Evolutionary conservation across 1,140 invertebrate genomes (phyloP).

Genomic region (Ceratina calcarata): DNA sequence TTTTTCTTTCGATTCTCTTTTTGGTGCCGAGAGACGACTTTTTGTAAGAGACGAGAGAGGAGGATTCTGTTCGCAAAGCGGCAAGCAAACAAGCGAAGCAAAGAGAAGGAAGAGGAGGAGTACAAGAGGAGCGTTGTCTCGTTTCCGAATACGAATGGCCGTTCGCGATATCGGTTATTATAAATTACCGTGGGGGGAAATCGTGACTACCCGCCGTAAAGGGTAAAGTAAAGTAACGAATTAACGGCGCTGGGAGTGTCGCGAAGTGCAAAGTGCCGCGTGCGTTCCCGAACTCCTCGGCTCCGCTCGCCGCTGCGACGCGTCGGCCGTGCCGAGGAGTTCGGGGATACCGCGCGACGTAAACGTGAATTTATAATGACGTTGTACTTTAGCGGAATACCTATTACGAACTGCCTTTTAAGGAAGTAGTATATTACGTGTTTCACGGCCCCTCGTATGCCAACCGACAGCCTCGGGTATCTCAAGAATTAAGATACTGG

Average conservation of each 20-base stretch:
- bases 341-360: conserved; percentile 17
- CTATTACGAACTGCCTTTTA: conserved; percentile 60
- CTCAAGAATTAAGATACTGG: conserved; percentile 45
- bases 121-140: conserved; percentile 59
- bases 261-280: conserved; percentile 62
- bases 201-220: conserved; percentile 63
- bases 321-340: too few species aligned
- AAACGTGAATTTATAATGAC: conserved; percentile 65
- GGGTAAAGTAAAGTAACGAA: conserved; percentile 68
- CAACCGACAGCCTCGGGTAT: conserved; percentile 22
- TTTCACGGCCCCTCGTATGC: conserved; percentile 24
- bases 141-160: conserved; percentile 65
- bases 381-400: conserved; percentile 53
- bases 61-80: neutral
- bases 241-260: conserved; percentile 66
- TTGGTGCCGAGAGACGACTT: neutral
- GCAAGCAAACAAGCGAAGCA: neutral
- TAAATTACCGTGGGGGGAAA: conserved; percentile 59
- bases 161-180: conserved; percentile 67
- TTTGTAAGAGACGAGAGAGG: neutral
- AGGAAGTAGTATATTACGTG: conserved; percentile 58
- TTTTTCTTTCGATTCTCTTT: neutral
- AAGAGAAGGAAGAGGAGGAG: neutral
- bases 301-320: neutral
- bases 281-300: conserved; percentile 41